Base-by-base conservation (phyloP, 2,797 vertebrate species). In the Brachyalestes nurse region DNA sequence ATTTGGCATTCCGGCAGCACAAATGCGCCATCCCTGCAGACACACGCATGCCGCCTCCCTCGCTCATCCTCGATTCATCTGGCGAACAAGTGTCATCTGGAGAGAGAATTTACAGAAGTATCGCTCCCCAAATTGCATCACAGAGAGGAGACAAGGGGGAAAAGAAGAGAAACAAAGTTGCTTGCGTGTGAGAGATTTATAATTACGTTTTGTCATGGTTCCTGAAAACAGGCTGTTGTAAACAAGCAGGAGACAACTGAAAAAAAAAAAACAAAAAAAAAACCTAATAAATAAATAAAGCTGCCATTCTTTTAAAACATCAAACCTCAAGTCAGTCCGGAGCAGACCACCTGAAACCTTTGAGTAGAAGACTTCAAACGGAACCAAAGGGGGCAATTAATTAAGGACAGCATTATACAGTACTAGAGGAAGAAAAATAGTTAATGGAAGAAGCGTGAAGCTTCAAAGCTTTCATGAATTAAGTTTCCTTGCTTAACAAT, bases 141-240 rank as follows among this genome's bases (percentile, higher is more conserved):
- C 13, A 40, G 74, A 76, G 45, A 65, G 25, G 9, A 76, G 73
- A 75, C 57, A 19, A 9, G 42, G 23, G 55, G 58, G 45, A 0
- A 23, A 16, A 64, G 61, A 40, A 1, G 13, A 0, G n/a, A 12
- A 25, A 16, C 34, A 60, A 21, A 25, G 40, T 21, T 72, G 58
- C 69, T 53, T 72, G 57, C 25, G 40, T 72, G 42, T 42, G 25
- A 38, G 78, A 53, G 78, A 73, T 79, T 71, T 61, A 67, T 80
- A 77, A 77, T 80, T 76, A 51, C 67, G 60, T 80, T 80, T 67
- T 61, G 60, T 82, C 75, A 82, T 77, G 82, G 49, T 60, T 57
- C 49, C 53, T 66, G 74, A 61, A 57, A 61, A 60, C 49, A 72
- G 42, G 53, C 45, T 51, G 60, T 21, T 60, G 75, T 82, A 82